A percentile compares a stretch with the other conserved stretches of the same genome.
These are phyloP conservation scores for Montipora foliosa DNA, from an alignment of 64 coral and sea anemone species.

Conservation along the genomic window DNA sequence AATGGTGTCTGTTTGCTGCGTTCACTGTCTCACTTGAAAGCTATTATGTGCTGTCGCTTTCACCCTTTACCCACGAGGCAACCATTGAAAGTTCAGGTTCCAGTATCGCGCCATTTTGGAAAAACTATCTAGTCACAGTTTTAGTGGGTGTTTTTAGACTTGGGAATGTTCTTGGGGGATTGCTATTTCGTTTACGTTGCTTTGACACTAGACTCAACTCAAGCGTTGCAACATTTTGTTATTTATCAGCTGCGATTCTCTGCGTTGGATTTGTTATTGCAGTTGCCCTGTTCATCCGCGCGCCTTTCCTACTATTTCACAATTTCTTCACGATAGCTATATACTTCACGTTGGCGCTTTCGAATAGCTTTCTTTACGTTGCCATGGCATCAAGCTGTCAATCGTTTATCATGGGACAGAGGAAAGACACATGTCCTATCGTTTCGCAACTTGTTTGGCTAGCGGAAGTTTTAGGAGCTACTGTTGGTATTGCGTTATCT, in stretches of 20 bases:
- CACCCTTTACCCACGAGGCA: conserved; percentile 58
- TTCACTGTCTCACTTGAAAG: conserved; percentile 67
- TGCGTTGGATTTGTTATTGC: conserved; percentile 60
- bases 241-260: conserved; percentile 62
- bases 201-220: not conserved
- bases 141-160: conserved; percentile 73
- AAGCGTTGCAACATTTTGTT: not conserved
- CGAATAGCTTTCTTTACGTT: conserved; percentile 68
- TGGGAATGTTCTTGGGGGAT: conserved; percentile 62
- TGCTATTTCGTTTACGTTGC: conserved; percentile 43
- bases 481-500: conserved; percentile 69
- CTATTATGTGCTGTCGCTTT: conserved; percentile 70
- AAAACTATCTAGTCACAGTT: conserved; percentile 59
- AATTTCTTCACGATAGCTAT: conserved; percentile 76
- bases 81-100: conserved; percentile 18
- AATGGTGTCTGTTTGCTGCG: conserved; percentile 65
- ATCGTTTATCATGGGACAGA: conserved; percentile 48
- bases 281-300: conserved; percentile 60
- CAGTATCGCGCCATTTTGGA: conserved; percentile 73
- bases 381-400: conserved; percentile 55
- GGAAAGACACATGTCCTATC: conserved; percentile 61
- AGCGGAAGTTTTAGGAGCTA: conserved; percentile 53
- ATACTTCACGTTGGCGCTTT: conserved; percentile 69
- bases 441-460: conserved; percentile 78
- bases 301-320: conserved; percentile 74